Conservation (phyloP, 92 coral and sea anemone genomes). For the Isaurus tuberculatus region DNA sequence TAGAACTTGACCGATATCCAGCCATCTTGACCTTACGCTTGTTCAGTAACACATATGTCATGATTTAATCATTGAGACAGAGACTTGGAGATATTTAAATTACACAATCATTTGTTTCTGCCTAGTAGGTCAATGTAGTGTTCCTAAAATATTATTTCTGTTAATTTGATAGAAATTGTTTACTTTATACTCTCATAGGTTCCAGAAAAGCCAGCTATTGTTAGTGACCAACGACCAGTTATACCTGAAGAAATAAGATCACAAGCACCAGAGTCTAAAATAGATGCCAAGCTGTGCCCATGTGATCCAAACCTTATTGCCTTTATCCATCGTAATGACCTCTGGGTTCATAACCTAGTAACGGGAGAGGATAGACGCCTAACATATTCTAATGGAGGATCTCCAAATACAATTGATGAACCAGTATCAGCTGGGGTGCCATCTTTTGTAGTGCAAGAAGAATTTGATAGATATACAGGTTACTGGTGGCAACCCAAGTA, state of each 20-base stretch:
- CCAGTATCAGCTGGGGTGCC: slow-evolving; percentile 97
- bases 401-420: slow-evolving; percentile 79
- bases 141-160: too few relatives aligned
- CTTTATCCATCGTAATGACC: slow-evolving; percentile 93
- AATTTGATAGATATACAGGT: slow-evolving; percentile 97
- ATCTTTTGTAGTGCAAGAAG: slow-evolving; percentile 96
- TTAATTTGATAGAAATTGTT: too few relatives aligned
- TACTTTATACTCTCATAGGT: neutral
- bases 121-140: too few relatives aligned
- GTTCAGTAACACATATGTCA: too few relatives aligned
- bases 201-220: slow-evolving; percentile 40
- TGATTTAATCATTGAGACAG: too few relatives aligned
- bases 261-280: slow-evolving; percentile 82
- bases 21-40: too few relatives aligned
- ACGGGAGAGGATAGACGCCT: slow-evolving; percentile 86
- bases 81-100: too few relatives aligned
- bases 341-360: slow-evolving; percentile 85
- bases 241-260: slow-evolving; percentile 88
- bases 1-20: too few relatives aligned
- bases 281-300: slow-evolving; percentile 98
- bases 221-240: slow-evolving; percentile 67
- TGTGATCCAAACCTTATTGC: slow-evolving; percentile 91
- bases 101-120: too few relatives aligned
- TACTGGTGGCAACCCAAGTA: slow-evolving; percentile 97
- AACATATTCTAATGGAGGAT: slow-evolving; percentile 87